Percentiles rank a stretch among this genome's conserved stretches.
phyloP scores from a whole-genome alignment of 1,140 invertebrate species.

The Sminthurinus signatus region DNA sequence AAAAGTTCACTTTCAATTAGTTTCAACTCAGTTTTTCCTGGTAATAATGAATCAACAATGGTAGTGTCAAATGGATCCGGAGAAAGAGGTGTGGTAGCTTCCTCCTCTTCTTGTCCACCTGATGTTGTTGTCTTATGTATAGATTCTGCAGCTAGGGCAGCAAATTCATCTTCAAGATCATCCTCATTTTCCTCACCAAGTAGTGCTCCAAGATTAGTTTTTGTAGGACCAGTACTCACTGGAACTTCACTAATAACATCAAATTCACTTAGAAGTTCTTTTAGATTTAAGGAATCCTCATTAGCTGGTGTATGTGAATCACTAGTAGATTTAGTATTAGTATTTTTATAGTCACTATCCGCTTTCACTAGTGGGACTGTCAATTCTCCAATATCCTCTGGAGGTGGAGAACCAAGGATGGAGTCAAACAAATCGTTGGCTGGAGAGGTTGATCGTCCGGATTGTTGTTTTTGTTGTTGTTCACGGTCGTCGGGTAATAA shows the following conservation, averaged over 20 bases:
- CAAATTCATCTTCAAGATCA: conserved; percentile 63
- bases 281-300: conserved; percentile 22
- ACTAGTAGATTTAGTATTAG: no score
- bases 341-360: background rate
- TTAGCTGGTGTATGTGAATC: background rate
- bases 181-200: conserved; percentile 45
- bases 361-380: background rate
- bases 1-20: conserved; percentile 59
- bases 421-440: conserved; percentile 9
- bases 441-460: conserved; percentile 7
- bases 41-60: conserved; percentile 58
- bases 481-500: no score
- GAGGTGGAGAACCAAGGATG: conserved; percentile 15
- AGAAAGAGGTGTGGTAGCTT: background rate
- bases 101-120: conserved; percentile 19
- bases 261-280: conserved; percentile 50
- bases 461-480: no score
- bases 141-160: conserved; percentile 64
- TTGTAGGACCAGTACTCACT: background rate
- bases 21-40: conserved; percentile 78
- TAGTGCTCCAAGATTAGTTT: background rate
- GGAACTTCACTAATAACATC: conserved; percentile 45
- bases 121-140: conserved; percentile 51
- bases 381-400: background rate
- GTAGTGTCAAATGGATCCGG: no score